phyloP scores from a whole-genome alignment of 2,797 vertebrate genomes.

The Danionella dracula region DNA sequence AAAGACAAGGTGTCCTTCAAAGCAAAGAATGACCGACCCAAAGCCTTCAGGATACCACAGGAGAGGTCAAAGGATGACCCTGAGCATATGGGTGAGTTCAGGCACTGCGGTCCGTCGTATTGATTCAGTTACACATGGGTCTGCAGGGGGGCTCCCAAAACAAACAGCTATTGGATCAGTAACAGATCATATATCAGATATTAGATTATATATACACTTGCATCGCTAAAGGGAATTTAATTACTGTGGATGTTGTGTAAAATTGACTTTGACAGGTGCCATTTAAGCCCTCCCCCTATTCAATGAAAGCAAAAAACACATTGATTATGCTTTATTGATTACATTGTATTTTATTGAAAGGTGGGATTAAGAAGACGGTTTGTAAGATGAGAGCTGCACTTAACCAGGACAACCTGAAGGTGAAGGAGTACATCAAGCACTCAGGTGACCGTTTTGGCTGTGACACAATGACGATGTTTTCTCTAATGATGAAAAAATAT shows the following conservation, averaged over 20 bases:
- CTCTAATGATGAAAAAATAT: too few relatives aligned
- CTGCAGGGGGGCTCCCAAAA: too few relatives aligned
- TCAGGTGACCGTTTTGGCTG: not conserved
- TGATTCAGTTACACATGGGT: not conserved
- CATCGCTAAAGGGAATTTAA: not conserved
- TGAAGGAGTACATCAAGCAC: slow-evolving; percentile 29
- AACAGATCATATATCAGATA: too few relatives aligned
- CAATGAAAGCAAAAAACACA: too few relatives aligned
- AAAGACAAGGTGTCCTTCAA: slow-evolving; percentile 65
- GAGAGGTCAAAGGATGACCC: slow-evolving; percentile 36
- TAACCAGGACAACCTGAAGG: slow-evolving; percentile 34
- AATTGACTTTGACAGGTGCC: slow-evolving; percentile 17
- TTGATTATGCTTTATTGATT: too few relatives aligned
- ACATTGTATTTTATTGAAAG: slow-evolving; percentile 36
- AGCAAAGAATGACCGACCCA: slow-evolving; percentile 57
- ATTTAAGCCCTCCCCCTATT: too few relatives aligned
- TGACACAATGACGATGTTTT: too few relatives aligned
- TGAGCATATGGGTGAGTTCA: slow-evolving; percentile 34
- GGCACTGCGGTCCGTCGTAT: not conserved
- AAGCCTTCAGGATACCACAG: slow-evolving; percentile 32
- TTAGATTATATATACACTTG: not conserved
- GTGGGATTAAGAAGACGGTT: slow-evolving; percentile 55
- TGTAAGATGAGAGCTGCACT: slow-evolving; percentile 56
- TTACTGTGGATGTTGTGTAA: slow-evolving; percentile 21
- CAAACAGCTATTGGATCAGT: too few relatives aligned